These are phyloP conservation scores for Pteria penguin DNA, from an alignment of 2,888 invertebrate species.

Conservation along the genomic window DNA sequence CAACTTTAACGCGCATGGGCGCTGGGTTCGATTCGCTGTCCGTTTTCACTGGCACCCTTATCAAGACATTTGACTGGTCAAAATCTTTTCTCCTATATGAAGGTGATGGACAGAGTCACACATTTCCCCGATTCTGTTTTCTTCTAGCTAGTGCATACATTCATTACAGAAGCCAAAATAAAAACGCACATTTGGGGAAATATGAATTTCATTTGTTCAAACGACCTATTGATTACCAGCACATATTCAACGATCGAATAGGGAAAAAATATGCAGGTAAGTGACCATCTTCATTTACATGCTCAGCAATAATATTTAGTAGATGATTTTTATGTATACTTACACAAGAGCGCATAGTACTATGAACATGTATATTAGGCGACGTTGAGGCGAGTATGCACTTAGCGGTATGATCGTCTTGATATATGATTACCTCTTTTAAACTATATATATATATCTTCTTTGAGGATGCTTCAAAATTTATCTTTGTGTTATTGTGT, in stretches of 20 bases:
- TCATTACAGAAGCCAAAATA: conserved; percentile 81
- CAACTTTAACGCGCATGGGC: conserved; percentile 85
- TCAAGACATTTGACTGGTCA: conserved; percentile 56
- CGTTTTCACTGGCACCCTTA: conserved; percentile 48
- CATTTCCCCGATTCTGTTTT: conserved; percentile 86
- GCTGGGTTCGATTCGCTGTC: conserved; percentile 69
- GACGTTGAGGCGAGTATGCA: too few species aligned
- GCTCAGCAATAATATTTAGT: too few species aligned
- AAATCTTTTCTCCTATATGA: conserved; percentile 86
- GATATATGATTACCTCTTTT: too few species aligned
- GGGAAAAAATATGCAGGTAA: conserved; percentile 50
- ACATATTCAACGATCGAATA: conserved; percentile 60
- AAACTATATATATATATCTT: too few species aligned
- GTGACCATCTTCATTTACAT: too few species aligned
- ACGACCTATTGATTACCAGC: conserved; percentile 39
- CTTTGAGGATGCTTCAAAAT: too few species aligned
- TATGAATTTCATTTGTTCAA: conserved; percentile 57
- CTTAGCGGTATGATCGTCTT: too few species aligned
- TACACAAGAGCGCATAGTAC: too few species aligned
- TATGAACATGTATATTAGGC: too few species aligned
- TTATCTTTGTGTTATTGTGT: too few species aligned
- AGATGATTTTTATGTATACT: too few species aligned
- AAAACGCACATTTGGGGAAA: conserved; percentile 28
- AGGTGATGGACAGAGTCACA: conserved; percentile 86
- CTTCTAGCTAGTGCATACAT: conserved; percentile 88